phyloP scores from a whole-genome alignment of 2,888 invertebrate genomes.

The Drosophila mimetica region DNA sequence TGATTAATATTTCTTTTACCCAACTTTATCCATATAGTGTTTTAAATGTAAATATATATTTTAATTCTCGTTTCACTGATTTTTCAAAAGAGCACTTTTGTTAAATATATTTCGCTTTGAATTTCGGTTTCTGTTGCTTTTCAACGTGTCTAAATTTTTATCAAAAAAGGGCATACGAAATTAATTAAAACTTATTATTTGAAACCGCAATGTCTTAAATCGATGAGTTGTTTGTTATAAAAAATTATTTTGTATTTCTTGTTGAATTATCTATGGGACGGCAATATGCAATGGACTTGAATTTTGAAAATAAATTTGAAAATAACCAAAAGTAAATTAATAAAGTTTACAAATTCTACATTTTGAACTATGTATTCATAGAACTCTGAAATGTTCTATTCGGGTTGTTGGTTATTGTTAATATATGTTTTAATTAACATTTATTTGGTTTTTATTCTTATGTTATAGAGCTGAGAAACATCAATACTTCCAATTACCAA shows the following conservation, averaged over 20 bases:
- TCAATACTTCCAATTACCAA: not conserved
- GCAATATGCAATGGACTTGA: slow-evolving; percentile 63
- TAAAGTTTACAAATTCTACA: slow-evolving; percentile 2
- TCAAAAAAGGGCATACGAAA: slow-evolving; percentile 21
- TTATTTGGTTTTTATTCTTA: not conserved
- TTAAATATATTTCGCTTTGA: slow-evolving; percentile 20
- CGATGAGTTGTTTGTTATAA: slow-evolving; percentile 10
- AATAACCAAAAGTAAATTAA: slow-evolving; percentile 3
- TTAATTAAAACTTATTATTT: slow-evolving; percentile 37
- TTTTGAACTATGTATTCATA: slow-evolving; percentile 5
- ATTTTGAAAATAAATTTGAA: slow-evolving; percentile 24
- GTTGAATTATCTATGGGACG: slow-evolving; percentile 61
- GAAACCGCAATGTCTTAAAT: slow-evolving; percentile 55
- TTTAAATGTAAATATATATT: slow-evolving; percentile 32
- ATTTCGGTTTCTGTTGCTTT: slow-evolving; percentile 8
- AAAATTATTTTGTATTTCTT: slow-evolving; percentile 24
- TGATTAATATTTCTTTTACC: slow-evolving; percentile 47
- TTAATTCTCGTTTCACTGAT: slow-evolving; percentile 27
- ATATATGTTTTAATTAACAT: slow-evolving; percentile 4
- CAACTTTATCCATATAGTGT: slow-evolving; percentile 20
- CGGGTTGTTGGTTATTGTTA: slow-evolving; percentile 5
- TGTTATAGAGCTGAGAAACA: not conserved
- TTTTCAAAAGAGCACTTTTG: slow-evolving; percentile 53
- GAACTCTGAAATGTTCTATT: slow-evolving; percentile 3
- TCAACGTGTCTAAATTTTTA: slow-evolving; percentile 25